These are phyloP conservation scores for Alectura lathami DNA, from an alignment of 2,113 vertebrate species.

Conservation along the genomic window DNA sequence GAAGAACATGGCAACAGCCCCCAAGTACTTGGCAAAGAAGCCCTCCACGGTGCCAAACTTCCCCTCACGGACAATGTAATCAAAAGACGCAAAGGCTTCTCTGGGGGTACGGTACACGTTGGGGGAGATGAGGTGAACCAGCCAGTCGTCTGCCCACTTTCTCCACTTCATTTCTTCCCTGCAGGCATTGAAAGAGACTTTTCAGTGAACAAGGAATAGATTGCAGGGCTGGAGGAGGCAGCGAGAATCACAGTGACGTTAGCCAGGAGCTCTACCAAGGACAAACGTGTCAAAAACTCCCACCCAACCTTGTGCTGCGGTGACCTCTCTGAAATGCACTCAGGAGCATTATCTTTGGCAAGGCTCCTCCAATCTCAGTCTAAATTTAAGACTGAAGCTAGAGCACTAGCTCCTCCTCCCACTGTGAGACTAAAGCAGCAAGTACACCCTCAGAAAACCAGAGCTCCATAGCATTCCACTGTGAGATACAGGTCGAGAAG, in stretches of 20 bases:
- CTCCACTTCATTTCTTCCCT: conserved; percentile 99
- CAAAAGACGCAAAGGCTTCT: conserved; percentile 92
- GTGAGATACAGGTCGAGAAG: not conserved
- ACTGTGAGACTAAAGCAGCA: not conserved
- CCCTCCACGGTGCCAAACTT: conserved; percentile 91
- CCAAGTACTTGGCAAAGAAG: conserved; percentile 91
- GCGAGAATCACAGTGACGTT: not conserved
- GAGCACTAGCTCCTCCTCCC: not conserved
- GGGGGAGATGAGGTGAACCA: conserved; percentile 97
- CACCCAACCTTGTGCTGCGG: not conserved
- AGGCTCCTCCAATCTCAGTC: not conserved
- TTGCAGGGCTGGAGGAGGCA: not conserved
- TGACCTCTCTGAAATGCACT: not conserved
- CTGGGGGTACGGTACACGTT: conserved; percentile 91
- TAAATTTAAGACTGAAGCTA: not conserved
- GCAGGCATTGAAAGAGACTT: not conserved
- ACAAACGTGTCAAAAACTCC: not conserved
- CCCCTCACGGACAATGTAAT: conserved; percentile 96
- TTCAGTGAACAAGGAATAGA: not conserved
- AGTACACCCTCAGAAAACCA: not conserved
- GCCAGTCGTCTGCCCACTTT: conserved; percentile 92
- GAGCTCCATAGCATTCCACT: not conserved
- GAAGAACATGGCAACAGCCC: conserved; percentile 92
- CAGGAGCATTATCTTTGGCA: not conserved
- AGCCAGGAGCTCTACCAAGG: not conserved